Conservation (phyloP, 2,888 invertebrate species). For the Caenorhabditis becei region DNA sequence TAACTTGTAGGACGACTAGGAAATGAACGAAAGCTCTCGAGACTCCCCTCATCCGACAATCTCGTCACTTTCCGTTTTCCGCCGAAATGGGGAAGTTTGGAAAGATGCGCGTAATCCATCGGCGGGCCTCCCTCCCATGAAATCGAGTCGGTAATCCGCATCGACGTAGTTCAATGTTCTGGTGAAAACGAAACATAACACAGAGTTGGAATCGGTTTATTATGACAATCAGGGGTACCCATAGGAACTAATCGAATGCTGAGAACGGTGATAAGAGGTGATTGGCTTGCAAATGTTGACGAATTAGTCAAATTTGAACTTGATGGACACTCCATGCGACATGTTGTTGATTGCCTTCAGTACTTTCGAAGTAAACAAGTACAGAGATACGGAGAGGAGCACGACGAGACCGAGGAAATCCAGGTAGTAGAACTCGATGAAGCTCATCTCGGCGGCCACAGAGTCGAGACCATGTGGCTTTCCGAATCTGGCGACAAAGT, state of each 20-base stretch:
- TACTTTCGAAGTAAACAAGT: slow-evolving; percentile 21
- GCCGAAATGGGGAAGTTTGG: slow-evolving; percentile 14
- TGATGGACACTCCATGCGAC: slow-evolving; percentile 22
- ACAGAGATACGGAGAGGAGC: slow-evolving; percentile 18
- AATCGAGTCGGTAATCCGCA: slow-evolving; percentile 34
- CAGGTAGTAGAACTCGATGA: slow-evolving; percentile 49
- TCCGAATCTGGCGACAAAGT: slow-evolving; percentile 57
- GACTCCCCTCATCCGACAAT: slow-evolving; percentile 53
- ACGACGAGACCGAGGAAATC: slow-evolving; percentile 25
- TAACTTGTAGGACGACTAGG: slow-evolving; percentile 36
- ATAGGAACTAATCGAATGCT: background rate
- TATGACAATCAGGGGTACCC: slow-evolving; percentile 42
- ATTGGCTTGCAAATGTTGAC: slow-evolving; percentile 1
- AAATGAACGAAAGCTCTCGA: slow-evolving; percentile 40
- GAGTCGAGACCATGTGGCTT: slow-evolving; percentile 53
- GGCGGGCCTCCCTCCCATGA: background rate
- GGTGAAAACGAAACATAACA: slow-evolving; percentile 22
- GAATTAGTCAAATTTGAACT: slow-evolving; percentile 40
- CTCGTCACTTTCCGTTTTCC: slow-evolving; percentile 7
- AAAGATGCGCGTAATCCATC: slow-evolving; percentile 10
- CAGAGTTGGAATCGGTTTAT: slow-evolving; percentile 36
- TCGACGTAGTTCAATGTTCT: slow-evolving; percentile 53
- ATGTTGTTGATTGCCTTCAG: slow-evolving; percentile 15
- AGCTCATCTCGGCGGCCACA: slow-evolving; percentile 40
- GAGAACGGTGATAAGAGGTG: background rate